Evolutionary conservation across 2,797 vertebrate species (phyloP), one percentile per base, ranked within the genome.

Genomic region (Myotis daubentonii): DNA sequence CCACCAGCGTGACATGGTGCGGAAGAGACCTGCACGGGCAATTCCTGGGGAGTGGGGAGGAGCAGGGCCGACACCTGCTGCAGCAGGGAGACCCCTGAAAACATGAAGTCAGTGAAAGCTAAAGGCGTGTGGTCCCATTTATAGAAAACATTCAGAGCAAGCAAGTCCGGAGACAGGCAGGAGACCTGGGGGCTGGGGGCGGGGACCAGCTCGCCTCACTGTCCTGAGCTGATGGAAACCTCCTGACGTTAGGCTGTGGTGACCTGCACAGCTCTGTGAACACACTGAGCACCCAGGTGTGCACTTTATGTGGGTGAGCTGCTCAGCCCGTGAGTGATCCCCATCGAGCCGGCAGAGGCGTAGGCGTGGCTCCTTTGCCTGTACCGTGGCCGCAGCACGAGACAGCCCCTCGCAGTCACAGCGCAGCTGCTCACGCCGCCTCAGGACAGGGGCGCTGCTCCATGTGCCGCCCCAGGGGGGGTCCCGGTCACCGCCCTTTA

Each of bases 141-240:
- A n/a, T 0, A 20, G 0, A n/a, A 28, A 25, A 51, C 5, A 22
- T 20, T 30, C 44, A 71, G 47, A 47, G n/a, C 0, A 9, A 6
- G 60, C 72, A 80, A 65, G 72, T 7, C 33, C 25, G 15, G 1
- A 53, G 53, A 44, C 5, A 53, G n/a, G 51, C 65, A 1, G 28
- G 1, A 28, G 41, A 15, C 60, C 60, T 62, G 3, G 23, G 20
- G 28, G 51, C 5, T 10, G 30, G 36, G 10, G 55, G 1, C 44
- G 1, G 2, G 4, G 20, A n/a, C 11, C 36, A 70, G 41, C 4
- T 13, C 2, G 11, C 25, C 51, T 71, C 20, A 13, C 11, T 15
- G 16, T 53, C 65, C 2, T 11, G 23, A 44, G 7, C 49, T 28
- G n/a, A 41, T 15, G 30, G 53, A 20, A 72, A 66, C 5, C 28